phyloP scores from a whole-genome alignment of 2,888 invertebrate species.

The Automeris io region DNA sequence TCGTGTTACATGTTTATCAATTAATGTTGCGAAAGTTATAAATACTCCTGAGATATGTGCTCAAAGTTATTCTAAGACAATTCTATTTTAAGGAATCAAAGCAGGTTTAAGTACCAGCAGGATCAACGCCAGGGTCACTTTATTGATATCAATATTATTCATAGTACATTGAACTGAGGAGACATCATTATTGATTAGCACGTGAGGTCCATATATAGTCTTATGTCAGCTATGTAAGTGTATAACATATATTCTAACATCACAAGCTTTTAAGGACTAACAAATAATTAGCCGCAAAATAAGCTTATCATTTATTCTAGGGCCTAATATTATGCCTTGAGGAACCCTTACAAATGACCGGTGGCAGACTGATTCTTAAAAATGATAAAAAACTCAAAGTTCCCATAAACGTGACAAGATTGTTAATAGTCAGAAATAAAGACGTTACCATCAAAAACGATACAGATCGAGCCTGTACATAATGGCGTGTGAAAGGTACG shows the following conservation, averaged over 20 bases:
- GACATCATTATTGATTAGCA: constrained; percentile 8
- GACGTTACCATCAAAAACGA: constrained; percentile 43
- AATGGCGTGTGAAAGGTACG: constrained; percentile 37
- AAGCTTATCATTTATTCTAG: too few species aligned
- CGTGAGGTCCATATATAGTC: too few species aligned
- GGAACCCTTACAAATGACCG: background rate
- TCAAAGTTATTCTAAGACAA: background rate
- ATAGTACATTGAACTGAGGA: constrained; percentile 11
- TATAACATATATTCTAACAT: too few species aligned
- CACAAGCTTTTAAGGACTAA: too few species aligned
- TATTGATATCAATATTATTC: constrained; percentile 17
- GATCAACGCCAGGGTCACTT: constrained; percentile 23
- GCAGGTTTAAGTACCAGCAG: constrained; percentile 18
- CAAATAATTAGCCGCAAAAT: too few species aligned
- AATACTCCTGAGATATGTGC: background rate
- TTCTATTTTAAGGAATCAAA: background rate
- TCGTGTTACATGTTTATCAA: too few species aligned
- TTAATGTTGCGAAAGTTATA: too few species aligned
- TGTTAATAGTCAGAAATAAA: constrained; percentile 6
- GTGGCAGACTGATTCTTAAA: background rate
- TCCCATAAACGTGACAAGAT: background rate
- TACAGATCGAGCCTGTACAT: constrained; percentile 32
- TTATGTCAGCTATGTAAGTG: too few species aligned
- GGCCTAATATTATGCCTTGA: background rate
- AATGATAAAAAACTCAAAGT: background rate